Conservation (phyloP, 2,113 vertebrate species). For the Prochilodus magdalenae region DNA sequence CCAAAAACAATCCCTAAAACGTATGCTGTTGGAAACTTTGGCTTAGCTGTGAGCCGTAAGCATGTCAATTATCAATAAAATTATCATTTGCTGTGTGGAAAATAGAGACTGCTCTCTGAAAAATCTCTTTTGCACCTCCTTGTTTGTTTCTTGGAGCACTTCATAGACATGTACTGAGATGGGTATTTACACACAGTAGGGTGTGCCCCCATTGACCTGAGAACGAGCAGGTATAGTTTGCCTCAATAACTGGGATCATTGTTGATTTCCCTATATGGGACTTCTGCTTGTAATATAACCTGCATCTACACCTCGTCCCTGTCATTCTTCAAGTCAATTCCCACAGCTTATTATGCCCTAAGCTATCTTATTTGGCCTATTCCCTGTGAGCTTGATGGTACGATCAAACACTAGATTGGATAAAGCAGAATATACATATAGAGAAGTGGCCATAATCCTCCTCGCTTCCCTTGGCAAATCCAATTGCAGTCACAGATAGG, state of each 20-base stretch:
- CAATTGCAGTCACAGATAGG: slow-evolving; percentile 67
- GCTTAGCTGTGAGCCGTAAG: too few relatives aligned
- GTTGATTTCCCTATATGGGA: slow-evolving; percentile 62
- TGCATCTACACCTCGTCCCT: slow-evolving; percentile 26
- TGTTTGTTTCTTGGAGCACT: not conserved
- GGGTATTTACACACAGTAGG: slow-evolving; percentile 17
- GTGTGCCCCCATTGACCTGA: slow-evolving; percentile 52
- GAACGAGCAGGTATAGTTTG: slow-evolving; percentile 32
- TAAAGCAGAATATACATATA: slow-evolving; percentile 59
- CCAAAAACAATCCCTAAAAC: too few relatives aligned
- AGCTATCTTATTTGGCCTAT: slow-evolving; percentile 64
- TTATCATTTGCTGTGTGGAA: too few relatives aligned
- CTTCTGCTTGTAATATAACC: slow-evolving; percentile 36
- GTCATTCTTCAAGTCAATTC: slow-evolving; percentile 40
- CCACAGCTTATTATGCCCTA: slow-evolving; percentile 63
- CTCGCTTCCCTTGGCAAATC: slow-evolving; percentile 62
- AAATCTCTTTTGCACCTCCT: not conserved
- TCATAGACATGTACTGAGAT: not conserved
- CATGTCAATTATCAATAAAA: too few relatives aligned
- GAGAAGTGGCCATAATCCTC: slow-evolving; percentile 63
- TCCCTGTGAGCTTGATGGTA: slow-evolving; percentile 60
- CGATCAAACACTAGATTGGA: slow-evolving; percentile 64
- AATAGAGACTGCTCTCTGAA: too few relatives aligned
- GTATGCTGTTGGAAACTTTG: too few relatives aligned
- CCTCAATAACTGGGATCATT: slow-evolving; percentile 52